Evolutionary conservation across 2,797 vertebrate genomes (phyloP).

Genomic region (Diceros bicornis): DNA sequence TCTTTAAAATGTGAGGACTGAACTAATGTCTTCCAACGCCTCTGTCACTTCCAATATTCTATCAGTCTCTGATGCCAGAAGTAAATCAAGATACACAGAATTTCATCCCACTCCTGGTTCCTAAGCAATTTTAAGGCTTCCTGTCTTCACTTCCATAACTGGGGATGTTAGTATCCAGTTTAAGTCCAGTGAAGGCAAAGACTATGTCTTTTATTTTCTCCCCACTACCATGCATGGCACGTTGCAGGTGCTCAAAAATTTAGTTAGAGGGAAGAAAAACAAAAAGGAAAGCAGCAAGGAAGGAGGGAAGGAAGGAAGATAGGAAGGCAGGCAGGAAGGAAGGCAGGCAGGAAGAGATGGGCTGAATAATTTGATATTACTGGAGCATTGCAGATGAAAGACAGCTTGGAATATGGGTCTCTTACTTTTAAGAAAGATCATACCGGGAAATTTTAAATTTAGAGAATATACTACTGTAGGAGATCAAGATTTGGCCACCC

Average conservation of each 20-base stretch:
- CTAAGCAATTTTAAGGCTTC: neutral
- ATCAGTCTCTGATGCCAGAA: neutral
- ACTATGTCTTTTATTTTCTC: neutral
- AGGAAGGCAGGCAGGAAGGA: neutral
- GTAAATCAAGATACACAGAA: neutral
- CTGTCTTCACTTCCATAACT: neutral
- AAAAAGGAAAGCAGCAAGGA: too few relatives aligned
- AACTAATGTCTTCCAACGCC: neutral
- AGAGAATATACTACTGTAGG: neutral
- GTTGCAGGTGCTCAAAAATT: neutral
- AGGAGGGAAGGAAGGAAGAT: neutral
- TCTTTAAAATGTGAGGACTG: neutral
- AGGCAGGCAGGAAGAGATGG: neutral
- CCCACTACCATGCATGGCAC: neutral
- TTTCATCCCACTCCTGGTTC: neutral
- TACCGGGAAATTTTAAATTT: constrained; percentile 24
- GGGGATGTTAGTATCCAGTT: neutral
- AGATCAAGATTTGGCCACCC: too few relatives aligned
- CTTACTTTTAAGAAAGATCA: constrained; percentile 22
- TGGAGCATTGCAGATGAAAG: neutral
- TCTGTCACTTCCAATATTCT: neutral
- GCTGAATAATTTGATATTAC: neutral
- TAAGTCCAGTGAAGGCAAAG: neutral
- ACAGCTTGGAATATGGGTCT: neutral
- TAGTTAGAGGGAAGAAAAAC: neutral